phyloP scores from a whole-genome alignment of 2,888 invertebrate species.

The Kuschelorhynchus macadamiae region DNA sequence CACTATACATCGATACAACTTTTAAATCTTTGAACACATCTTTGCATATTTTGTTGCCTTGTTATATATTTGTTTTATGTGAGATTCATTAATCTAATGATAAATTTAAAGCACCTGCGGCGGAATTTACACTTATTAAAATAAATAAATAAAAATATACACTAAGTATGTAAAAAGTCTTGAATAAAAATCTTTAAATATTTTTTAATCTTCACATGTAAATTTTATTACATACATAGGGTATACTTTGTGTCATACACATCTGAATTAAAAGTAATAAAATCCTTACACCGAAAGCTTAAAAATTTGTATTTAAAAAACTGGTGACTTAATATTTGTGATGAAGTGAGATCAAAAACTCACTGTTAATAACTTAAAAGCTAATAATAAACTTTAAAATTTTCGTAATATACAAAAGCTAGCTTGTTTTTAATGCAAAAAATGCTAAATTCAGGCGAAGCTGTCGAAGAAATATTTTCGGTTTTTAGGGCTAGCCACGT shows the following conservation, averaged over 20 bases:
- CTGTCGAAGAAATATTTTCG: conserved; percentile 16
- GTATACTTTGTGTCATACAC: conserved; percentile 36
- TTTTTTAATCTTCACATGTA: too few species aligned
- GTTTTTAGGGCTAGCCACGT: background rate
- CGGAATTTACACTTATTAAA: conserved; percentile 34
- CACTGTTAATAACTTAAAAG: conserved; percentile 35
- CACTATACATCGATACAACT: conserved; percentile 42
- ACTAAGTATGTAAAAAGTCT: conserved; percentile 1
- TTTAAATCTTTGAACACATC: conserved; percentile 54
- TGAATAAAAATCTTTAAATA: too few species aligned
- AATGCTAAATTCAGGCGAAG: conserved; percentile 22
- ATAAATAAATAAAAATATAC: conserved; percentile 34
- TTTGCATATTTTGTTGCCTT: conserved; percentile 48
- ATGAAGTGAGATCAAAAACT: conserved; percentile 31
- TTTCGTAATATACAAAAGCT: conserved; percentile 44
- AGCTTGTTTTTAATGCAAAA: conserved; percentile 34
- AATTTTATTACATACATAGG: too few species aligned
- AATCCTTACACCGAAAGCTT: conserved; percentile 46
- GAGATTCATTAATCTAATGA: conserved; percentile 53
- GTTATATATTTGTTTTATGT: conserved; percentile 40
- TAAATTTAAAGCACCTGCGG: conserved; percentile 56
- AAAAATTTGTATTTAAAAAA: conserved; percentile 46
- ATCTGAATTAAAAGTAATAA: conserved; percentile 52
- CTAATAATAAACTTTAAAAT: conserved; percentile 32
- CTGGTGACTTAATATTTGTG: conserved; percentile 56